Percentiles rank a stretch among this genome's conserved stretches.
Evolutionary conservation across 2,888 invertebrate genomes (phyloP).

Genomic region (Orthonevra nobilis): DNA sequence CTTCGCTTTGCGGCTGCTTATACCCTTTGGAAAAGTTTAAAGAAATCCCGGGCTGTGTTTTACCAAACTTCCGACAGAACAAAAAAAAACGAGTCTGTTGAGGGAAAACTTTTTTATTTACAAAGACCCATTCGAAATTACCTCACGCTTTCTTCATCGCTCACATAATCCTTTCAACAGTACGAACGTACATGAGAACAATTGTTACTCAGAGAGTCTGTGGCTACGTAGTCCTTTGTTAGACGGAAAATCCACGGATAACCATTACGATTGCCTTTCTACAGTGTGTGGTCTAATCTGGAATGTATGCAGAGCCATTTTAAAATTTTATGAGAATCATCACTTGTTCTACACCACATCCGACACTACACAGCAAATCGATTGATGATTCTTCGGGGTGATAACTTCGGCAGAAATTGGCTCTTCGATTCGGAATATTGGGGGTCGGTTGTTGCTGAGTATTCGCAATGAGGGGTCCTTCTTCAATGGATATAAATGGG

Average conservation of each 20-base stretch:
- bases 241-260: slow-evolving; percentile 59
- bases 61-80: neutral
- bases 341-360: slow-evolving; percentile 68
- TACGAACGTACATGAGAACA: slow-evolving; percentile 53
- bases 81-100: slow-evolving; percentile 28
- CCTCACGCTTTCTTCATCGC: slow-evolving; percentile 53
- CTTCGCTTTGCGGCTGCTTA: slow-evolving; percentile 44
- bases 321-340: slow-evolving; percentile 70
- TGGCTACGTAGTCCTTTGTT: slow-evolving; percentile 44
- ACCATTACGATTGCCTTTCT: slow-evolving; percentile 38
- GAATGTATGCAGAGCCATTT: slow-evolving; percentile 46
- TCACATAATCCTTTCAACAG: slow-evolving; percentile 67
- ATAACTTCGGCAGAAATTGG: slow-evolving; percentile 40
- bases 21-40: slow-evolving; percentile 45
- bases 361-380: slow-evolving; percentile 62
- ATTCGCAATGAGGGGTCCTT: neutral
- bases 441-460: too few species aligned
- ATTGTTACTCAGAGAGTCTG: slow-evolving; percentile 31
- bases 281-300: slow-evolving; percentile 49
- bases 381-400: slow-evolving; percentile 59
- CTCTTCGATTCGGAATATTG: slow-evolving; percentile 20
- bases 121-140: slow-evolving; percentile 41
- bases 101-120: slow-evolving; percentile 19
- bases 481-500: neutral
- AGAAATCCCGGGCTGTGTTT: slow-evolving; percentile 22